Evolutionary conservation across 2,113 vertebrate genomes (phyloP).

Genomic region (Malaclemys terrapin): DNA sequence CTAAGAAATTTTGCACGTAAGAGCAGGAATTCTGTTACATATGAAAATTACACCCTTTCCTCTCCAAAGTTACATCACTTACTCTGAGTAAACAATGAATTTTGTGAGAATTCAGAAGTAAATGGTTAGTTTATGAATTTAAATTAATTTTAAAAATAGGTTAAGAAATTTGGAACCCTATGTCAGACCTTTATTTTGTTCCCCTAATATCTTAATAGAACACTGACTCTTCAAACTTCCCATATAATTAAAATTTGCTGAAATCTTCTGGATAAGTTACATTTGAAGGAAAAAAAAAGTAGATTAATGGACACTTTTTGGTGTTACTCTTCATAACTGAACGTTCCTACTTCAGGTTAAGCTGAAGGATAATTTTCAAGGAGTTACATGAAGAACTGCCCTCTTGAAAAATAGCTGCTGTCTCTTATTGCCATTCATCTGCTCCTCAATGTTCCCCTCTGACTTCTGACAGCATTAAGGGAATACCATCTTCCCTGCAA

Average conservation of each 20-base stretch:
- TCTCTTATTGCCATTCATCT: neutral
- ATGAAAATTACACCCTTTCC: neutral
- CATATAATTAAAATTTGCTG: neutral
- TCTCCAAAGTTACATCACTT: neutral
- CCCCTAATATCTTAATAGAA: neutral
- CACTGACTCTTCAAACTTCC: neutral
- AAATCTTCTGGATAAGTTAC: neutral
- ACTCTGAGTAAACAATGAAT: neutral
- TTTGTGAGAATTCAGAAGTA: neutral
- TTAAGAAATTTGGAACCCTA: neutral
- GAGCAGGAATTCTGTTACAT: neutral
- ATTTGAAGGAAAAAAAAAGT: neutral
- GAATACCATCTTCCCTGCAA: neutral
- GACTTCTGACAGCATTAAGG: neutral
- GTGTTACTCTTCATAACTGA: neutral
- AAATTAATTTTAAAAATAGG: neutral
- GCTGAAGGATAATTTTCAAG: neutral
- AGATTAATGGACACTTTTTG: neutral
- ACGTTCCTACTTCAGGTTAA: neutral
- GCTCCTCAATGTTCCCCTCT: neutral
- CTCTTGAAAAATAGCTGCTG: neutral
- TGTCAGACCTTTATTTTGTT: neutral
- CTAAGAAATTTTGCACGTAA: neutral
- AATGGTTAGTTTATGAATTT: neutral
- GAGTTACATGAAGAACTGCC: neutral